Conservation (phyloP, 2,888 invertebrate species). For the Eustalomyia histrio region DNA sequence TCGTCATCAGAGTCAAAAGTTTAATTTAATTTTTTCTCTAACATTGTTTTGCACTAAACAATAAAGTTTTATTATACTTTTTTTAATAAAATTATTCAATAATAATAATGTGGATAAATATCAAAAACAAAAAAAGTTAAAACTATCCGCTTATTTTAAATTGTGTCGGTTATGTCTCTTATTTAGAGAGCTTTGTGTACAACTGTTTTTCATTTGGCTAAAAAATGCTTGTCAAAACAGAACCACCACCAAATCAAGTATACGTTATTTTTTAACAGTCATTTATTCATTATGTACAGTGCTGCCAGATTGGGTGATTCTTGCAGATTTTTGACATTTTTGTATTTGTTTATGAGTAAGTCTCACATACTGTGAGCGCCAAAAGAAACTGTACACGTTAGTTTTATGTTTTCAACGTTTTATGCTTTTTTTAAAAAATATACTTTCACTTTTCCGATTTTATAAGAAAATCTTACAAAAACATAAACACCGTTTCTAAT, state of each 20-base stretch:
- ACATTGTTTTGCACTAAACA: too few relatives aligned
- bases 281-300: constrained; percentile 33
- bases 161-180: constrained; percentile 42
- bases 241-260: constrained; percentile 47
- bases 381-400: too few relatives aligned
- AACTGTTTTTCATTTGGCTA: constrained; percentile 57
- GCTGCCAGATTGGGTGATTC: background rate
- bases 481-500: too few relatives aligned
- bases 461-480: too few relatives aligned
- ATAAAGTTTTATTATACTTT: too few relatives aligned
- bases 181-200: constrained; percentile 50
- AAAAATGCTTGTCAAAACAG: constrained; percentile 34
- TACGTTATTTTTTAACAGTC: constrained; percentile 32
- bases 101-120: background rate
- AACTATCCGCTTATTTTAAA: constrained; percentile 45
- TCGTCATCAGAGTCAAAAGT: too few relatives aligned
- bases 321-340: background rate
- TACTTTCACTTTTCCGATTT: too few relatives aligned
- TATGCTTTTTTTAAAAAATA: too few relatives aligned
- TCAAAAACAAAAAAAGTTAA: background rate
- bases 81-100: background rate
- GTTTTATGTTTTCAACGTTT: too few relatives aligned
- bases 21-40: too few relatives aligned
- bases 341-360: too few relatives aligned
- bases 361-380: too few relatives aligned